Percentiles rank a stretch among this genome's conserved stretches.
Evolutionary conservation across 1,140 invertebrate species (phyloP).

Genomic region (Lordiphosa mommai): DNA sequence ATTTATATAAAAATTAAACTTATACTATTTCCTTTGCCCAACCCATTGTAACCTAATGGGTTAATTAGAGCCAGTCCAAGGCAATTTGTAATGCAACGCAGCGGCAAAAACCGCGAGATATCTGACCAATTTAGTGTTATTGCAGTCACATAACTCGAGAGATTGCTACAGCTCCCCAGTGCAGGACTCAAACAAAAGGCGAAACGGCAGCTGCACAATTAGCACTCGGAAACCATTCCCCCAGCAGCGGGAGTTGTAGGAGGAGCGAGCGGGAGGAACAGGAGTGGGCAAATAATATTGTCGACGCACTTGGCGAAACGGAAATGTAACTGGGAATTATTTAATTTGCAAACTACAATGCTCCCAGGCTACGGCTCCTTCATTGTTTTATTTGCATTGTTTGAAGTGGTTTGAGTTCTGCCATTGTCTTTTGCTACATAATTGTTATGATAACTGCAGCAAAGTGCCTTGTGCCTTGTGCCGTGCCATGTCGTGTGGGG

Average conservation of each 20-base stretch:
- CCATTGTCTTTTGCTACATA: slow-evolving; percentile 66
- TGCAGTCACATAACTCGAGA: slow-evolving; percentile 75
- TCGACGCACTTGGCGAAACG: slow-evolving; percentile 61
- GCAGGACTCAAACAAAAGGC: slow-evolving; percentile 58
- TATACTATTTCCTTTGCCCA: not conserved
- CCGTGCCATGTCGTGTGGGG: not conserved
- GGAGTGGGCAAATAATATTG: slow-evolving; percentile 70
- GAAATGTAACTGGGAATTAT: slow-evolving; percentile 77
- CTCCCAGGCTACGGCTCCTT: slow-evolving; percentile 28
- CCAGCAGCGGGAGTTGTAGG: slow-evolving; percentile 4
- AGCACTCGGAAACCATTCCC: slow-evolving; percentile 64
- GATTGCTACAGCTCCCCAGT: slow-evolving; percentile 54
- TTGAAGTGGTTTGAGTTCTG: slow-evolving; percentile 24
- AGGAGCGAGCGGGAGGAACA: slow-evolving; percentile 11
- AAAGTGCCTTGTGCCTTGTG: slow-evolving; percentile 29
- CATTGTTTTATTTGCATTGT: slow-evolving; percentile 27
- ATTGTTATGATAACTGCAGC: slow-evolving; percentile 74
- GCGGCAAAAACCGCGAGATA: slow-evolving; percentile 65
- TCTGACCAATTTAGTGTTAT: slow-evolving; percentile 76
- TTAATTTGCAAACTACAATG: slow-evolving; percentile 76
- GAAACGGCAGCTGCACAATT: slow-evolving; percentile 65
- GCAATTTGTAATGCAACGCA: slow-evolving; percentile 32
- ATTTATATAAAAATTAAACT: not conserved
- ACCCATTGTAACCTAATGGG: slow-evolving; percentile 33
- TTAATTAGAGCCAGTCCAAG: slow-evolving; percentile 41